These are phyloP conservation scores for Dendrocincla tyrannina DNA, from an alignment of 2,797 vertebrate species.

Conservation along the genomic window DNA sequence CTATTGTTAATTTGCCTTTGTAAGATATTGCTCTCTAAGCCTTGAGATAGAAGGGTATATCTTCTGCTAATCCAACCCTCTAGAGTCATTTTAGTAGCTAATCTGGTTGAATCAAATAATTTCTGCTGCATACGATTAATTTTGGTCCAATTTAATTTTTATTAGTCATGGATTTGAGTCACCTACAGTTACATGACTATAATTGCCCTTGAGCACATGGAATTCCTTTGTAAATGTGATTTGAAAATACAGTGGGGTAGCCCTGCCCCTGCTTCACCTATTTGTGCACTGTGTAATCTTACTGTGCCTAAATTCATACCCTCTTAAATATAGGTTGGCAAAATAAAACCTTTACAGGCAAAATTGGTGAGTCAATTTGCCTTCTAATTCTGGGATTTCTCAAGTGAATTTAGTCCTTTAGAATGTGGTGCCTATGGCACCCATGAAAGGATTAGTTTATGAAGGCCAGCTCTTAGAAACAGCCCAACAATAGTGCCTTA, in stretches of 20 bases:
- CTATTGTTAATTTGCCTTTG: conserved; percentile 33
- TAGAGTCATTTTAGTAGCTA: conserved; percentile 67
- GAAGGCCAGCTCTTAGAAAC: conserved; percentile 67
- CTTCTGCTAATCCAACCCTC: conserved; percentile 56
- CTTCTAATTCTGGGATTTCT: conserved; percentile 52
- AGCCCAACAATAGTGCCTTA: conserved; percentile 66
- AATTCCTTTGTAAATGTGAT: conserved; percentile 70
- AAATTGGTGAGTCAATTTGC: conserved; percentile 22
- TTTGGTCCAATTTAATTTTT: conserved; percentile 76
- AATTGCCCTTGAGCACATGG: conserved; percentile 73
- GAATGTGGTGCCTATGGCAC: conserved; percentile 61
- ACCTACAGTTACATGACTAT: conserved; percentile 69
- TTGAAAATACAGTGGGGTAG: conserved; percentile 16
- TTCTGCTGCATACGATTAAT: conserved; percentile 73
- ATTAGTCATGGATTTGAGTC: conserved; percentile 79
- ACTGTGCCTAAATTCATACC: background rate
- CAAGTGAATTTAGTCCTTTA: conserved; percentile 60
- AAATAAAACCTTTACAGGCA: background rate
- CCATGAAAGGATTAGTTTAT: conserved; percentile 67
- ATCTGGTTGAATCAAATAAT: conserved; percentile 77
- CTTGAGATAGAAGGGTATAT: conserved; percentile 40
- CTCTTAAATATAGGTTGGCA: conserved; percentile 5
- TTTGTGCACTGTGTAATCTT: conserved; percentile 3
- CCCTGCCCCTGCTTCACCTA: background rate
- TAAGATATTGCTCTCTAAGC: conserved; percentile 16